Conservation (phyloP, 2,113 vertebrate genomes). For the Muscicapa adusta region DNA sequence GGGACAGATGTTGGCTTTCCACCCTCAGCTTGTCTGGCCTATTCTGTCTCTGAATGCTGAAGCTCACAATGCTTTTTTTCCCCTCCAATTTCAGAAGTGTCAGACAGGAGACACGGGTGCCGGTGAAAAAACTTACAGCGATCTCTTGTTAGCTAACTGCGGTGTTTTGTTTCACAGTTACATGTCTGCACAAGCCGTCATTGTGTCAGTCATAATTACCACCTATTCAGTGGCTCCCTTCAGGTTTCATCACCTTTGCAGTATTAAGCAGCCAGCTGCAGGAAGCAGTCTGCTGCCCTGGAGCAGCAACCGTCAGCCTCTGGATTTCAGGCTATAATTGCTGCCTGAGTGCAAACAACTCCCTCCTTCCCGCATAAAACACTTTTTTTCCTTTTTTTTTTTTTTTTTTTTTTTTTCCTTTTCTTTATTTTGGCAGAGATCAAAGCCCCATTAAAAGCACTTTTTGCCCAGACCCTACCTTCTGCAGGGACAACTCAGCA, state of each 20-base stretch:
- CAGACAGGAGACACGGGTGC: conserved; percentile 65
- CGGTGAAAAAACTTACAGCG: conserved; percentile 43
- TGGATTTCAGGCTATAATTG: conserved; percentile 70
- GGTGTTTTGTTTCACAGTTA: conserved; percentile 65
- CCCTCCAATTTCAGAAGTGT: conserved; percentile 69
- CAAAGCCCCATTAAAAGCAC: background rate
- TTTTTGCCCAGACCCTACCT: background rate
- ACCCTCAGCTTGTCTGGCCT: conserved; percentile 55
- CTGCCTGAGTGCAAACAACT: conserved; percentile 54
- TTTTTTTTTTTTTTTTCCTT: background rate
- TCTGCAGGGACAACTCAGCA: background rate
- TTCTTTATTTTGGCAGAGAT: background rate
- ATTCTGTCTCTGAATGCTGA: conserved; percentile 55
- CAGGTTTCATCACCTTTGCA: conserved; percentile 73
- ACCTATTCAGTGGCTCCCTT: conserved; percentile 74
- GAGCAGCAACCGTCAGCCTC: conserved; percentile 68
- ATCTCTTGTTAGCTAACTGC: conserved; percentile 74
- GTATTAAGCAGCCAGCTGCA: conserved; percentile 72
- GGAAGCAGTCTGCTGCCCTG: conserved; percentile 66
- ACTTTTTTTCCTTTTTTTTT: background rate
- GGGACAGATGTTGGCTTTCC: conserved; percentile 60
- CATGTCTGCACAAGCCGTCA: conserved; percentile 72
- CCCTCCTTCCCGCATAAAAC: background rate
- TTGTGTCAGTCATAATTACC: conserved; percentile 80
- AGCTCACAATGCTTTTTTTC: conserved; percentile 44